Conservation (phyloP, 2,888 invertebrate species). For the Biston betularia region DNA sequence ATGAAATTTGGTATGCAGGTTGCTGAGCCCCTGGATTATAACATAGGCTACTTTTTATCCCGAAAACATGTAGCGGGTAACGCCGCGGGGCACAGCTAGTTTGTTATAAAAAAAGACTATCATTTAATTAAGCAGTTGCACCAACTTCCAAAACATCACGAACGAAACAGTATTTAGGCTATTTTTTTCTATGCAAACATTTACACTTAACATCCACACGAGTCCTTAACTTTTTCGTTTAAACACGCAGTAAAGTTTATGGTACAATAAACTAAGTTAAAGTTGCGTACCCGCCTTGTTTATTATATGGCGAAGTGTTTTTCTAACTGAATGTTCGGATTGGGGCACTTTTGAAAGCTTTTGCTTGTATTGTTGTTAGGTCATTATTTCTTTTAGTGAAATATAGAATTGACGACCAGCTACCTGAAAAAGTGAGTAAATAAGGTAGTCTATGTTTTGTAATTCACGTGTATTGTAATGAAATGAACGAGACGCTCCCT, state of each 20-base stretch:
- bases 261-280: conserved; percentile 59
- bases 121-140: no score
- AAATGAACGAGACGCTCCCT: no score
- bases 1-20: no score
- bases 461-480: no score
- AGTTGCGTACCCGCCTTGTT: conserved; percentile 48
- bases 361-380: conserved; percentile 16
- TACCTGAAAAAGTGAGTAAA: no score
- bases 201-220: conserved; percentile 52
- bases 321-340: conserved; percentile 50
- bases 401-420: neutral
- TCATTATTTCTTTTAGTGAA: conserved; percentile 6
- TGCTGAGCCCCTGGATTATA: no score
- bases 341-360: conserved; percentile 38
- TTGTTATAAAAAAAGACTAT: no score
- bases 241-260: conserved; percentile 59
- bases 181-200: conserved; percentile 37
- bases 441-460: no score
- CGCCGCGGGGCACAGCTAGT: no score
- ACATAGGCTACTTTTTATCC: no score
- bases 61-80: no score
- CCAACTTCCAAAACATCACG: no score
- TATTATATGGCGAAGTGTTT: conserved; percentile 50
- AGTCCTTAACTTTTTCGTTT: conserved; percentile 40
- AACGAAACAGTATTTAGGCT: neutral